These are phyloP conservation scores for Cheilosia impressa DNA, from an alignment of 2,888 invertebrate species.

Conservation along the genomic window DNA sequence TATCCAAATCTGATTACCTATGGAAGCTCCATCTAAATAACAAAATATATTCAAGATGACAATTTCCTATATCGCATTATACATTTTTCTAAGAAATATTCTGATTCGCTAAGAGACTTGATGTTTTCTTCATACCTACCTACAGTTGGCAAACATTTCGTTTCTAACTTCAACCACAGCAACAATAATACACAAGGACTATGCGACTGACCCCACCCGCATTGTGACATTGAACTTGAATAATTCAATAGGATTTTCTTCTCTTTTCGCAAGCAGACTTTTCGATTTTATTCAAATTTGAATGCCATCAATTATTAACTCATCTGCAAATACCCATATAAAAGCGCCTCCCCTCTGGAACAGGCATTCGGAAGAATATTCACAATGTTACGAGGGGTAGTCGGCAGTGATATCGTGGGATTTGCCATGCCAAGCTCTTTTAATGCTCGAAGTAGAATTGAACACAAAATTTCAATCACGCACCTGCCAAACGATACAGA, in stretches of 20 bases:
- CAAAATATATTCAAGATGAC: constrained; percentile 16
- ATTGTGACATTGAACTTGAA: constrained; percentile 59
- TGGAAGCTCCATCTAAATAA: too few species aligned
- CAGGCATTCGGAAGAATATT: background rate
- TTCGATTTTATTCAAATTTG: constrained; percentile 52
- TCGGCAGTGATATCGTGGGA: background rate
- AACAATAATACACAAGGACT: too few species aligned
- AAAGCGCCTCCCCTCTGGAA: background rate
- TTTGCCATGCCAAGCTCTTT: constrained; percentile 17
- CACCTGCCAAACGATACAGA: constrained; percentile 48
- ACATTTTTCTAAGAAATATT: constrained; percentile 23
- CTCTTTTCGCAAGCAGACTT: constrained; percentile 44
- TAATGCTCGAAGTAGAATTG: constrained; percentile 23
- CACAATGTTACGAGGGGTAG: background rate
- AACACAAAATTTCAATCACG: constrained; percentile 58
- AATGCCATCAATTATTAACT: constrained; percentile 63
- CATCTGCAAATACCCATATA: constrained; percentile 53
- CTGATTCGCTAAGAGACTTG: background rate
- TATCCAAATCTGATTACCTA: too few species aligned
- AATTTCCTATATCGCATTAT: constrained; percentile 46
- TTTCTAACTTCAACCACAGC: background rate
- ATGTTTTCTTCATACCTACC: constrained; percentile 1
- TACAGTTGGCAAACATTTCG: background rate
- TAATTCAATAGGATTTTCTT: constrained; percentile 54
- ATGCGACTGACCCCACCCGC: background rate